Evolutionary conservation across 2,888 invertebrate genomes (phyloP), one percentile per base, ranked within the genome.

Genomic region (Catocala nupta): DNA sequence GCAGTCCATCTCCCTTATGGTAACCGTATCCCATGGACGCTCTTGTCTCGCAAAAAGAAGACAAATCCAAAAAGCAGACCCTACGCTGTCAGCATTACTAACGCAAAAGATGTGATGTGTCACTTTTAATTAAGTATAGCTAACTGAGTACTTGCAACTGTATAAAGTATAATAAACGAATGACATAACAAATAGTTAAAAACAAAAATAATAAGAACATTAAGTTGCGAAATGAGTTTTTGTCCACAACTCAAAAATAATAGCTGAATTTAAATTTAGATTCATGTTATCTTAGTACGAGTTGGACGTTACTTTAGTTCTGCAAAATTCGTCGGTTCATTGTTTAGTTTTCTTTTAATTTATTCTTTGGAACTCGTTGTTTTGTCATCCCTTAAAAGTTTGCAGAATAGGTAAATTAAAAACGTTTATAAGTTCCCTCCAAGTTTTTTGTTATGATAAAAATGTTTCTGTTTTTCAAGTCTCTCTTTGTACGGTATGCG

Each of bases 321-420:
- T 39, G 49, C 55, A 59, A 71, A 75, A 47, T 51, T 42, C 49
- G 57, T 65, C 62, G 43, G 71, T 77, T 63, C 54, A 71, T 66
- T 67, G 64, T 71, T 73, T 68, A 75, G 61, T 73, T 75, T 75
- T 51, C 60, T 68, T 71, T 25, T 77, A 77, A 75, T 75, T 77
- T 75, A 77, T 75, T 77, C 75, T 75, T 77, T 48, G 59, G 55
- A 77, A 77, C 67, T 77, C 66, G 13, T 69, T 75, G 67, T 77
- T 75, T 75, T 77, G 75, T 71, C 78, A 69, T 75, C 43, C 61
- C 43, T 58, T 54, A 34, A 47, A 74, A 69, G 62, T 70, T 70
- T 12, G 7, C 12, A 13, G 59, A 63, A 65, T 68, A 56, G 60
- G 43, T 60, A 71, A 67, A 71, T 71, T 71, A 68, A 68, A 70